Conservation (phyloP, 2,797 vertebrate species). For the Clamator glandarius region DNA sequence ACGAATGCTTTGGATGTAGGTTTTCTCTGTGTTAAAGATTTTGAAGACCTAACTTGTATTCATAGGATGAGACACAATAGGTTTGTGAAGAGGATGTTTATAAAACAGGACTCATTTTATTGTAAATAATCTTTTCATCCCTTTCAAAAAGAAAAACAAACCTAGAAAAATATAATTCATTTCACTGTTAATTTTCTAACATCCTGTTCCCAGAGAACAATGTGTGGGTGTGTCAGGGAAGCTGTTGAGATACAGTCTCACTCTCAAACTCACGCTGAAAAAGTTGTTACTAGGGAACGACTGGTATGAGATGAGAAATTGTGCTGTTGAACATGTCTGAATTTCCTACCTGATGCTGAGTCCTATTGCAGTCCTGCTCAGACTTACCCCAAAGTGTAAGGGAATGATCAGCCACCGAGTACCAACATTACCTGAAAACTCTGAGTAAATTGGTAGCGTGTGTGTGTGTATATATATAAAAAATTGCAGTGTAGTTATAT, state of each 20-base stretch:
- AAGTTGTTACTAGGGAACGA: neutral
- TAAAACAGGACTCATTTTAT: neutral
- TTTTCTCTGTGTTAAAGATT: neutral
- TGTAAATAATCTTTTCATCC: slow-evolving; percentile 56
- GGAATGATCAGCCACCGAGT: neutral
- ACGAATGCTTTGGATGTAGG: neutral
- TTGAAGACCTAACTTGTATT: neutral
- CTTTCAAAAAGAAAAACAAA: slow-evolving; percentile 7
- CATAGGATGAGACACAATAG: neutral
- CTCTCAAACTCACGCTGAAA: neutral
- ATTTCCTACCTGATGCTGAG: neutral
- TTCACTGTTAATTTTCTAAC: slow-evolving; percentile 19
- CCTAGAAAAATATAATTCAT: neutral
- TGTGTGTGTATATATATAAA: too few relatives aligned
- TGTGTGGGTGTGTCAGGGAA: slow-evolving; percentile 45
- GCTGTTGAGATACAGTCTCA: neutral
- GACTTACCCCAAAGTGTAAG: neutral
- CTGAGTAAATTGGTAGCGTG: neutral
- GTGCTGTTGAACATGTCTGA: neutral
- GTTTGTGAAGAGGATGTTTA: slow-evolving; percentile 58
- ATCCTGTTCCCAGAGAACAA: slow-evolving; percentile 49
- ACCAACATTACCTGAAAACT: neutral
- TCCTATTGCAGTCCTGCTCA: neutral
- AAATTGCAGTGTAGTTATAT: too few relatives aligned
- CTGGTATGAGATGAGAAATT: neutral